phyloP scores from a whole-genome alignment of 1,140 invertebrate genomes.

The Hestina assimilis region DNA sequence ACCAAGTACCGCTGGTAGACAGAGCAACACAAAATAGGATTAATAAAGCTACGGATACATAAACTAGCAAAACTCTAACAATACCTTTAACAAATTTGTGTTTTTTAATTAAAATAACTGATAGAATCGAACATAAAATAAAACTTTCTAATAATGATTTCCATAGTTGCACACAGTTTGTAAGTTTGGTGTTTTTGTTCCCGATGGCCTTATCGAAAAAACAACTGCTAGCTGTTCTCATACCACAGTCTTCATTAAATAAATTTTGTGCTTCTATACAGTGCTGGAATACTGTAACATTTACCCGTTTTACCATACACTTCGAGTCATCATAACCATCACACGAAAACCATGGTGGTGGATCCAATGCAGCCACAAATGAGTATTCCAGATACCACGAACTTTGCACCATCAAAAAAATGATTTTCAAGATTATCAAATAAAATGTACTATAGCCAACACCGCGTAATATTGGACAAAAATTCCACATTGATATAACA shows the following conservation, averaged over 20 bases:
- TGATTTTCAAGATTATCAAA: conserved; percentile 46
- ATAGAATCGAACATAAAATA: conserved; percentile 32
- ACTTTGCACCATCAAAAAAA: conserved; percentile 49
- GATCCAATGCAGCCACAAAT: conserved; percentile 48
- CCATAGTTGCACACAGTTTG: conserved; percentile 42
- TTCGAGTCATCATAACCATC: conserved; percentile 44
- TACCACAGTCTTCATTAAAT: conserved; percentile 54
- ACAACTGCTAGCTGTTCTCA: conserved; percentile 58
- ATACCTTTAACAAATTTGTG: conserved; percentile 46
- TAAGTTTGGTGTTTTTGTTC: conserved; percentile 42
- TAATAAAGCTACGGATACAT: conserved; percentile 46
- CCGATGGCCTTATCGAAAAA: conserved; percentile 61
- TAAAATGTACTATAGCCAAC: conserved; percentile 52
- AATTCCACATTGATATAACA: conserved; percentile 57
- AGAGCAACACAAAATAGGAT: conserved; percentile 54
- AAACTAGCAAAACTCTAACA: conserved; percentile 39
- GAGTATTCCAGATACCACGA: conserved; percentile 65
- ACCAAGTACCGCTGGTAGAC: conserved; percentile 59
- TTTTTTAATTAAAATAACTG: conserved; percentile 51
- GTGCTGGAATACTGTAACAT: conserved; percentile 61
- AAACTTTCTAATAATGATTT: conserved; percentile 41
- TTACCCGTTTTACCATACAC: conserved; percentile 61
- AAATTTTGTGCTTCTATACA: conserved; percentile 55
- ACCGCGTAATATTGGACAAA: conserved; percentile 55
- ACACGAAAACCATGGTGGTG: conserved; percentile 62